Evolutionary conservation across 1,140 invertebrate genomes (phyloP).

Genomic region (Drosophila santomea): DNA sequence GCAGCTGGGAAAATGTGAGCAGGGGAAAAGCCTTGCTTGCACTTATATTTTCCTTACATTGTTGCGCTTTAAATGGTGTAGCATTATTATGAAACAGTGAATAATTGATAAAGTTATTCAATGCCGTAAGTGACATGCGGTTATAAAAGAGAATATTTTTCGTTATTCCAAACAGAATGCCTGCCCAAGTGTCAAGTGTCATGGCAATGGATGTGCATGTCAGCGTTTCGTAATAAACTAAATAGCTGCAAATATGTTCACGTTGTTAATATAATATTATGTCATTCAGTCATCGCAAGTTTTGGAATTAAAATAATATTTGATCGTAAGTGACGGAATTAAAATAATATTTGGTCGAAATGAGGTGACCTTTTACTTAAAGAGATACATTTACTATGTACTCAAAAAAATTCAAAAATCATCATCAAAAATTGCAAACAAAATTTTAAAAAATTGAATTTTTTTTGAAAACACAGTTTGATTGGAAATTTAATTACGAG

Average conservation of each 20-base stretch:
- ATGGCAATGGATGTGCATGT: conserved; percentile 7
- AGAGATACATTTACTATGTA: too few relatives aligned
- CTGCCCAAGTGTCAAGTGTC: conserved; percentile 18
- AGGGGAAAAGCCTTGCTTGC: conserved; percentile 13
- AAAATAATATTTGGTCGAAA: neutral
- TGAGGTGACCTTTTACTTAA: neutral
- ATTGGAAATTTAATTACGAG: too few relatives aligned
- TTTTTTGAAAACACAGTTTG: too few relatives aligned
- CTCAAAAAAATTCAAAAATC: too few relatives aligned
- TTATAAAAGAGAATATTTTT: neutral
- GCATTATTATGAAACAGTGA: conserved; percentile 34
- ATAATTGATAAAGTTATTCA: conserved; percentile 37
- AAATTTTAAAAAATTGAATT: too few relatives aligned
- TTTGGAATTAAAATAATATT: neutral
- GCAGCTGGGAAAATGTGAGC: neutral
- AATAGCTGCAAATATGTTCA: conserved; percentile 1
- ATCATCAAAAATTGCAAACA: too few relatives aligned
- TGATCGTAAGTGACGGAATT: neutral
- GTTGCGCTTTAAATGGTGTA: neutral
- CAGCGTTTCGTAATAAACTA: conserved; percentile 12
- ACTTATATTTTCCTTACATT: conserved; percentile 15
- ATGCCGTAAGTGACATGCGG: conserved; percentile 13
- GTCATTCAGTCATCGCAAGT: neutral
- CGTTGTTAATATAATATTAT: neutral
- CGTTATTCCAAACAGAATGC: neutral